Conservation (phyloP, 1,140 invertebrate genomes). For the Drosophila orena region DNA sequence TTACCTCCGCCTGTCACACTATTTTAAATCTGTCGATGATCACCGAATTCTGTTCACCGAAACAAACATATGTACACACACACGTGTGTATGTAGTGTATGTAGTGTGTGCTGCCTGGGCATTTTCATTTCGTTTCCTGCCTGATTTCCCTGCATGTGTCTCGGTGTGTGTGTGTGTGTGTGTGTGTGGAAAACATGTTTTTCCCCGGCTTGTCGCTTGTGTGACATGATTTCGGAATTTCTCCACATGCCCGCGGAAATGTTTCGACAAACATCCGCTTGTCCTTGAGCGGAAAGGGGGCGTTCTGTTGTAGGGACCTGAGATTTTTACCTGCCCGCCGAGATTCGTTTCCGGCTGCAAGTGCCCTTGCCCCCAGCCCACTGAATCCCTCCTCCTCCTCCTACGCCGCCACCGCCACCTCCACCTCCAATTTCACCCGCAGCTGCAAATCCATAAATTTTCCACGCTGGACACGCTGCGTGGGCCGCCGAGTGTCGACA, state of each 20-base stretch:
- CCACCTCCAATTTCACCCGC: not conserved
- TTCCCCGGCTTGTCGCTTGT: constrained; percentile 15
- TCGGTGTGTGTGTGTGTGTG: not conserved
- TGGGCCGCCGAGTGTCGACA: constrained; percentile 54
- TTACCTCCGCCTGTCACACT: constrained; percentile 6
- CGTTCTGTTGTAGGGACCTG: constrained; percentile 10
- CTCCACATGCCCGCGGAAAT: constrained; percentile 54
- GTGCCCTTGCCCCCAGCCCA: not conserved
- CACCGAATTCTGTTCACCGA: constrained; percentile 1
- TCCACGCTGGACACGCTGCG: constrained; percentile 53
- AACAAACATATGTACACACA: not conserved
- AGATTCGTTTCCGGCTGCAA: constrained; percentile 47
- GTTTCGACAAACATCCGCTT: constrained; percentile 71
- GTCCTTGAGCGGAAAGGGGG: constrained; percentile 58
- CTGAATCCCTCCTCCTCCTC: no score
- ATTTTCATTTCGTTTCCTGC: constrained; percentile 44
- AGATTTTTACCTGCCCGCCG: constrained; percentile 51
- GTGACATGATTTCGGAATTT: constrained; percentile 75
- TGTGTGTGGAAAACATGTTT: constrained; percentile 44
- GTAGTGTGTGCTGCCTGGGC: constrained; percentile 3
- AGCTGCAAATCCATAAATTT: constrained; percentile 57
- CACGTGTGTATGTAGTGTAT: not conserved
- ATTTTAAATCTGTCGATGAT: constrained; percentile 35
- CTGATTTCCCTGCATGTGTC: constrained; percentile 4
- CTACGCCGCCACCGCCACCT: no score